phyloP scores from a whole-genome alignment of 2,113 vertebrate species.

The Brienomyrus longianalis region DNA sequence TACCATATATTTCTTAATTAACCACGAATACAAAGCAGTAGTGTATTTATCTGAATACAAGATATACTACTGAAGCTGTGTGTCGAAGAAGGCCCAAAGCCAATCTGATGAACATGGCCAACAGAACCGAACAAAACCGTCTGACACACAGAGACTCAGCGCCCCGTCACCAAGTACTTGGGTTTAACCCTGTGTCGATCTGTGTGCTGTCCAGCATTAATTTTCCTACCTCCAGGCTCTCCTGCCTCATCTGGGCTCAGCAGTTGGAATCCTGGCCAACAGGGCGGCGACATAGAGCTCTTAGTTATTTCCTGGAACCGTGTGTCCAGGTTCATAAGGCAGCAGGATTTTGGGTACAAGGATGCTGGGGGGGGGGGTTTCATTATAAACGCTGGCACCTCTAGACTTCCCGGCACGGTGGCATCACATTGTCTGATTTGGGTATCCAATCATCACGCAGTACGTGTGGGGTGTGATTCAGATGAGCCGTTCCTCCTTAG shows the following conservation, averaged over 20 bases:
- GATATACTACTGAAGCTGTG: neutral
- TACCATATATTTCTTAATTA: neutral
- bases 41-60: neutral
- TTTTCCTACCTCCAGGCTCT: neutral
- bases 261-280: neutral
- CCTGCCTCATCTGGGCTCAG: neutral
- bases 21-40: conserved; percentile 5
- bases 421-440: neutral
- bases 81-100: neutral
- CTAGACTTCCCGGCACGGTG: neutral
- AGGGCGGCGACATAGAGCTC: neutral
- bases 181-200: too few relatives aligned
- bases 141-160: neutral
- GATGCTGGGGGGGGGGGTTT: neutral
- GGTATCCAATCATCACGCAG: neutral
- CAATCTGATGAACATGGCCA: neutral
- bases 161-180: neutral
- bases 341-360: neutral
- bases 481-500: conserved; percentile 84
- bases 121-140: neutral
- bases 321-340: neutral
- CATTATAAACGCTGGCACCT: neutral
- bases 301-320: neutral
- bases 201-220: neutral
- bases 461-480: conserved; percentile 36